Evolutionary conservation across 2,797 vertebrate species (phyloP).

Genomic region (Parambassis ranga): DNA sequence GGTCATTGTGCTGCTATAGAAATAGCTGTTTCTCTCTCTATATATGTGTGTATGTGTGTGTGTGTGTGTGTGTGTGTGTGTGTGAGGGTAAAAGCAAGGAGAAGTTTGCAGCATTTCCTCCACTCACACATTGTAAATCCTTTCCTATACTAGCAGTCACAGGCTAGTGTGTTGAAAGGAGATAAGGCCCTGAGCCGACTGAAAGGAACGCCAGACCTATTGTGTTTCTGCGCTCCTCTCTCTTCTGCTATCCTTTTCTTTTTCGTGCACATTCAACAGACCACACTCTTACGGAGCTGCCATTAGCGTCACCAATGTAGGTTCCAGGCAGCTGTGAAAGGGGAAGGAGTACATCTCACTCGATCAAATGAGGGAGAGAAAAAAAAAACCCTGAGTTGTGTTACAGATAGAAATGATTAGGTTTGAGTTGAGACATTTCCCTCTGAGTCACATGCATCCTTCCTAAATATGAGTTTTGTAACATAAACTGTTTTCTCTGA

Average conservation of each 20-base stretch:
- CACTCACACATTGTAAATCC: constrained; percentile 80
- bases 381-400: not conserved
- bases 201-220: constrained; percentile 74
- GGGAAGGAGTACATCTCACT: constrained; percentile 34
- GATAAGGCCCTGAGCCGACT: constrained; percentile 78
- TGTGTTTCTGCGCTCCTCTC: constrained; percentile 68
- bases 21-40: constrained; percentile 38
- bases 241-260: constrained; percentile 56
- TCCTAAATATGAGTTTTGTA: constrained; percentile 1
- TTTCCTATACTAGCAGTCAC: constrained; percentile 75
- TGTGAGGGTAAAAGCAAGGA: constrained; percentile 44
- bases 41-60: constrained; percentile 7
- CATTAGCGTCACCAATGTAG: constrained; percentile 58
- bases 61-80: constrained; percentile 9
- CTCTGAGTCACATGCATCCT: not conserved
- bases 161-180: constrained; percentile 78
- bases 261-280: constrained; percentile 58
- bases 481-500: constrained; percentile 27
- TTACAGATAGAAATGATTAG: constrained; percentile 1
- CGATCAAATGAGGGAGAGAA: constrained; percentile 38
- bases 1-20: constrained; percentile 66
- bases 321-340: constrained; percentile 16
- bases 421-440: constrained; percentile 10
- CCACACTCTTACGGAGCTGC: constrained; percentile 50
- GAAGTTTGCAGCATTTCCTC: constrained; percentile 71